phyloP scores from a whole-genome alignment of 2,888 invertebrate species.

The Tuberolachnus salignus region DNA sequence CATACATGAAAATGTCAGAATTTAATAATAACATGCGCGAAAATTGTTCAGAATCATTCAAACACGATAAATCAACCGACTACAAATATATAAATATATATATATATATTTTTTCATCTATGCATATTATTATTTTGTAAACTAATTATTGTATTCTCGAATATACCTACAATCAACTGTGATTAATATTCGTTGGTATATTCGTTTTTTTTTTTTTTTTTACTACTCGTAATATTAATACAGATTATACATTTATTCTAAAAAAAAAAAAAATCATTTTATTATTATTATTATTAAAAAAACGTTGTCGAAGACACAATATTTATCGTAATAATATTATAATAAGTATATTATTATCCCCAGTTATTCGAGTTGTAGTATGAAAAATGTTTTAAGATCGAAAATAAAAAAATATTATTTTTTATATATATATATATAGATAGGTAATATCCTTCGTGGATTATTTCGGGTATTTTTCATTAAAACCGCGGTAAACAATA shows the following conservation, averaged over 20 bases:
- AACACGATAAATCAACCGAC: slow-evolving; percentile 24
- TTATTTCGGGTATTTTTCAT: too few relatives aligned
- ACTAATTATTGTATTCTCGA: slow-evolving; percentile 17
- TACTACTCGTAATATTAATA: background rate
- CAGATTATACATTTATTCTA: background rate
- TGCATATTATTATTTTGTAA: slow-evolving; percentile 31
- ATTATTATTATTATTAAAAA: background rate
- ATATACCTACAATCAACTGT: slow-evolving; percentile 14
- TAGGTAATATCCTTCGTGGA: too few relatives aligned
- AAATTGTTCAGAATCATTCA: slow-evolving; percentile 31
- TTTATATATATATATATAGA: too few relatives aligned
- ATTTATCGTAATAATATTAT: background rate
- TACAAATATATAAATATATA: too few relatives aligned
- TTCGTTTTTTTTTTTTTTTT: background rate
- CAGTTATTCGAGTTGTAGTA: background rate
- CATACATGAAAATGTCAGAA: slow-evolving; percentile 36
- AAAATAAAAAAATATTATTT: too few relatives aligned
- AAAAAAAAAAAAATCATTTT: background rate
- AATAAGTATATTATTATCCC: background rate
- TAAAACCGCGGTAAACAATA: too few relatives aligned
- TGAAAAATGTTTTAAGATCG: too few relatives aligned
- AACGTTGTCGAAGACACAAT: background rate
- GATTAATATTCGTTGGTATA: slow-evolving; percentile 17
- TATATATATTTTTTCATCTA: background rate
- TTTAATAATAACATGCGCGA: slow-evolving; percentile 30